Conservation (phyloP, 2,888 invertebrate species). For the Zaprionus obscuricornis region DNA sequence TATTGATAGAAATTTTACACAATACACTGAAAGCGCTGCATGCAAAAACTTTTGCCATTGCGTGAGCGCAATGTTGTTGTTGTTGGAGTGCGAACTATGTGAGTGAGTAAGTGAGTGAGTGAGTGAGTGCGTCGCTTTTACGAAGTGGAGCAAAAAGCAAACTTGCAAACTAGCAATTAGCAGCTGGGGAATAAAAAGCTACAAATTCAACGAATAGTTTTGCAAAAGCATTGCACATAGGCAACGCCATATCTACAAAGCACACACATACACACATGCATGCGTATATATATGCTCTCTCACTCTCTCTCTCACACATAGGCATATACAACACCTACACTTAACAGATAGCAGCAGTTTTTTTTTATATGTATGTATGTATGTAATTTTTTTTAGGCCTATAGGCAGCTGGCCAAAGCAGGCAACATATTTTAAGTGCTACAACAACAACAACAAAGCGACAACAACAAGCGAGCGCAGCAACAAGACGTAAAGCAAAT, state of each 20-base stretch:
- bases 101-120: neutral
- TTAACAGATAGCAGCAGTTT: slow-evolving; percentile 31
- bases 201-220: slow-evolving; percentile 40
- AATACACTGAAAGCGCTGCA: slow-evolving; percentile 21
- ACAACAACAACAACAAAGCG: slow-evolving; percentile 12
- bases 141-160: slow-evolving; percentile 54
- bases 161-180: slow-evolving; percentile 36
- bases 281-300: slow-evolving; percentile 5
- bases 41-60: slow-evolving; percentile 42
- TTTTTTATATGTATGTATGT: slow-evolving; percentile 26
- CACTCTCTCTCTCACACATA: slow-evolving; percentile 35
- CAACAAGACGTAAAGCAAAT: slow-evolving; percentile 33
- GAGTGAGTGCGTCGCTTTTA: slow-evolving; percentile 1
- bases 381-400: slow-evolving; percentile 42
- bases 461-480: neutral
- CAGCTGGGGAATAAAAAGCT: slow-evolving; percentile 37
- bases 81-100: slow-evolving; percentile 24
- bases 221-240: slow-evolving; percentile 57
- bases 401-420: slow-evolving; percentile 38
- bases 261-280: slow-evolving; percentile 20
- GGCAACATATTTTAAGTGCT: slow-evolving; percentile 30
- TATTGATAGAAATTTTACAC: neutral
- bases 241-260: slow-evolving; percentile 37
- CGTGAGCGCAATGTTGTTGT: slow-evolving; percentile 22
- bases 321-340: slow-evolving; percentile 21